Percentiles rank a stretch among this genome's conserved stretches.
These are phyloP conservation scores for Porites cylindrica DNA, from an alignment of 92 coral and sea anemone genomes.

Conservation along the genomic window DNA sequence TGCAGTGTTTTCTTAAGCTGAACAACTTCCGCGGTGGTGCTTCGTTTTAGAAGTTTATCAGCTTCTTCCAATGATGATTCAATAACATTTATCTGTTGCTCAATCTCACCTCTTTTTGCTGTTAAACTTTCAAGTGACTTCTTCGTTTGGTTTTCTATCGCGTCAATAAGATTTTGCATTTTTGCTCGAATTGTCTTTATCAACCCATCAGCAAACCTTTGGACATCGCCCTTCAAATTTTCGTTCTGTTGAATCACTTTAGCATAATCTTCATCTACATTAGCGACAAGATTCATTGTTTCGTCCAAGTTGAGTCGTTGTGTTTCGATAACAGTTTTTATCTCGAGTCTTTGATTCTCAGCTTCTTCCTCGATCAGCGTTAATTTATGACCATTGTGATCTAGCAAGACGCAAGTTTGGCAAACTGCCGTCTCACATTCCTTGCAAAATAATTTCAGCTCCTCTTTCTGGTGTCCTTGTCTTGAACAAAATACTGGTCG, in stretches of 20 bases:
- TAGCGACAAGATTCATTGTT: neutral
- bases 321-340: neutral
- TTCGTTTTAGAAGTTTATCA: neutral
- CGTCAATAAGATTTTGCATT: neutral
- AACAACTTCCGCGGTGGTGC: neutral
- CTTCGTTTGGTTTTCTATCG: neutral
- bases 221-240: neutral
- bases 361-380: neutral
- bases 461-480: neutral
- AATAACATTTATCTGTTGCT: neutral
- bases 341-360: neutral
- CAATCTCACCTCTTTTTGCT: neutral
- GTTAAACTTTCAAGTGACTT: neutral
- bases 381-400: neutral
- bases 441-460: neutral
- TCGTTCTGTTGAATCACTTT: neutral
- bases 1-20: neutral
- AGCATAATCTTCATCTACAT: neutral
- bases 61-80: neutral
- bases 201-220: neutral
- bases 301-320: neutral
- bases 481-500: neutral
- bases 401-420: neutral
- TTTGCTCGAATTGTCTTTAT: neutral
- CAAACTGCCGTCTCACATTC: neutral